Conservation (phyloP, 2,113 vertebrate genomes). For the Caloenas nicobarica region DNA sequence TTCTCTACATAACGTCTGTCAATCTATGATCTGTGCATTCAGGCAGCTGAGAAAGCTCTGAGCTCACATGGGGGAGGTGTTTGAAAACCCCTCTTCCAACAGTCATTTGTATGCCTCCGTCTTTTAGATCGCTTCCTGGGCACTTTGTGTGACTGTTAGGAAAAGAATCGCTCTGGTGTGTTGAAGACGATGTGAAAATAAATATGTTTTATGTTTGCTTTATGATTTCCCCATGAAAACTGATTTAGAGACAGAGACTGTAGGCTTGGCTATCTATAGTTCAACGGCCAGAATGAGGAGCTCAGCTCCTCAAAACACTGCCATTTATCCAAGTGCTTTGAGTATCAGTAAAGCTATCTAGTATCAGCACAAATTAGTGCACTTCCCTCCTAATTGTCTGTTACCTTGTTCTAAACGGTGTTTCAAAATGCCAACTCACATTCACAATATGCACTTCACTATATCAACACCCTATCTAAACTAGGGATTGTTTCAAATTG, state of each 20-base stretch:
- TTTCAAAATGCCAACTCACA: not conserved
- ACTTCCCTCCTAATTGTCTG: not conserved
- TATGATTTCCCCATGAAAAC: not conserved
- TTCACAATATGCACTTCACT: not conserved
- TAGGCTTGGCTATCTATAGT: not conserved
- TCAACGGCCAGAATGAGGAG: not conserved
- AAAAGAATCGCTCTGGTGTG: not conserved
- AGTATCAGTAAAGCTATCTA: not conserved
- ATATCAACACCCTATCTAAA: not conserved
- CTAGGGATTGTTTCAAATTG: not conserved
- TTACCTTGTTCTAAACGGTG: not conserved
- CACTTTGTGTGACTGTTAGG: not conserved
- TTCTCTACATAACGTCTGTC: not conserved
- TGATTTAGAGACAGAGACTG: not conserved
- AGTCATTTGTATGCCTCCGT: not conserved
- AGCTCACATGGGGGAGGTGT: fast-evolving
- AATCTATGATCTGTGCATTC: not conserved
- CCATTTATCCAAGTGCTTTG: not conserved
- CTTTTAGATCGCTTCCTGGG: not conserved
- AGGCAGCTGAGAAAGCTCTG: not conserved
- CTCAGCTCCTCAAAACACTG: not conserved
- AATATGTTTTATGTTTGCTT: not conserved
- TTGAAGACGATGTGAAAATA: not conserved
- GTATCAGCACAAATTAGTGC: not conserved
- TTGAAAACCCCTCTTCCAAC: not conserved